Percentiles rank a stretch among this genome's conserved stretches.
These are phyloP conservation scores for Stenolophus ochropezus DNA, from an alignment of 2,888 invertebrate genomes.

Conservation along the genomic window DNA sequence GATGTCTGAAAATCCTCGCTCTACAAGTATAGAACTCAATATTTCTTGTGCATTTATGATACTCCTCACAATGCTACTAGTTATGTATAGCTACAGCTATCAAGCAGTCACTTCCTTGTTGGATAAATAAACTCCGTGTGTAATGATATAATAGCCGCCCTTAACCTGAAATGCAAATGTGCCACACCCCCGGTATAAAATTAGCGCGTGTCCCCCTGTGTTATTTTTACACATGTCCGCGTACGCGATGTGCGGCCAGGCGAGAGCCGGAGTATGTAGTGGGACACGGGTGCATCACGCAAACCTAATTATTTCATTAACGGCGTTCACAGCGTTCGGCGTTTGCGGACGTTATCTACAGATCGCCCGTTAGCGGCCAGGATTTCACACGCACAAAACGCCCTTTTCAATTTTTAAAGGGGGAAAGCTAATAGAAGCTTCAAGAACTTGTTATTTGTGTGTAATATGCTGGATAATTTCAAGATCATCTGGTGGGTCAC, in stretches of 20 bases:
- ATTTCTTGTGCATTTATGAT: too few relatives aligned
- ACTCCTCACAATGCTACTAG: too few relatives aligned
- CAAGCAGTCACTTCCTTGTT: too few relatives aligned
- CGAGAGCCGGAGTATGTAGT: neutral
- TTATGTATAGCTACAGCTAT: too few relatives aligned
- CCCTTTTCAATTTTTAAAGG: neutral
- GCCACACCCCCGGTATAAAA: neutral
- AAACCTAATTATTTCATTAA: slow-evolving; percentile 48
- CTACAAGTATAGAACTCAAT: too few relatives aligned
- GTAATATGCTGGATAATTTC: too few relatives aligned
- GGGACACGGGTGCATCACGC: slow-evolving; percentile 28
- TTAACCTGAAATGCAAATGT: neutral
- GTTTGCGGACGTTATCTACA: slow-evolving; percentile 11
- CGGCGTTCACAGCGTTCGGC: slow-evolving; percentile 14
- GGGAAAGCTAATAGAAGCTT: too few relatives aligned
- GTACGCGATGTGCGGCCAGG: neutral
- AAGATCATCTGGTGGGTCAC: too few relatives aligned
- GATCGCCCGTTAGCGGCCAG: neutral
- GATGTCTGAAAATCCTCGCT: too few relatives aligned
- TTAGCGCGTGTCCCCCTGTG: neutral
- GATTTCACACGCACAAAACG: slow-evolving; percentile 14
- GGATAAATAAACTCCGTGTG: too few relatives aligned
- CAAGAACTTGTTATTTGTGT: too few relatives aligned
- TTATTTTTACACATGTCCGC: neutral
- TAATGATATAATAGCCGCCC: neutral